Evolutionary conservation across 2,888 invertebrate species (phyloP).

Genomic region (Harpagoxenus sublaevis): DNA sequence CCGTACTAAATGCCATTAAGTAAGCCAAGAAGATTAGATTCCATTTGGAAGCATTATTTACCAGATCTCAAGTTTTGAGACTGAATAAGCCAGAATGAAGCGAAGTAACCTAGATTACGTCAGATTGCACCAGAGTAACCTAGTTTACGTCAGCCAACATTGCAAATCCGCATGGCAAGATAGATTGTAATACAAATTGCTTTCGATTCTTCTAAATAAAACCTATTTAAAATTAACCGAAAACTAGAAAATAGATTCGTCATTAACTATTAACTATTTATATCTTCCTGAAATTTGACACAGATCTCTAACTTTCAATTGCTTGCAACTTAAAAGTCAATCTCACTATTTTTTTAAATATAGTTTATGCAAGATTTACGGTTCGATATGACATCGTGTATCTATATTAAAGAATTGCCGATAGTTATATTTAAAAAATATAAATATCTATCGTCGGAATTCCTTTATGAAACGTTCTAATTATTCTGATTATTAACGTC

Average conservation of each 20-base stretch:
- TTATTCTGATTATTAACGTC: conserved; percentile 9
- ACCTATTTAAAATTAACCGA: background rate
- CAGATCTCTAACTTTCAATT: background rate
- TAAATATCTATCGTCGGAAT: conserved; percentile 22
- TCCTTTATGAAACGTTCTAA: background rate
- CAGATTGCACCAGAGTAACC: conserved; percentile 23
- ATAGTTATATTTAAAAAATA: conserved; percentile 1
- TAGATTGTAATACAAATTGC: conserved; percentile 12
- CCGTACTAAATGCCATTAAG: background rate
- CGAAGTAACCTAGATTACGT: conserved; percentile 44
- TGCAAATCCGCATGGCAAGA: background rate
- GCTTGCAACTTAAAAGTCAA: background rate
- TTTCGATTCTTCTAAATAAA: background rate
- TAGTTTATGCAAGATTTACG: background rate
- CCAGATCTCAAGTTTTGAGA: conserved; percentile 9
- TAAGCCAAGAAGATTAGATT: background rate
- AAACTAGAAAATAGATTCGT: background rate
- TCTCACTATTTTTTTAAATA: background rate
- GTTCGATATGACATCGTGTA: background rate
- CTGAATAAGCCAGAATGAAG: conserved; percentile 15
- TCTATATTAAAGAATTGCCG: background rate
- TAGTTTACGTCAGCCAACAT: conserved; percentile 19
- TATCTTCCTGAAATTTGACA: background rate
- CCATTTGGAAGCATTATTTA: conserved; percentile 7
- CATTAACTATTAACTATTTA: background rate